phyloP scores from a whole-genome alignment of 1,140 invertebrate genomes.

The Drosophila busckii region DNA sequence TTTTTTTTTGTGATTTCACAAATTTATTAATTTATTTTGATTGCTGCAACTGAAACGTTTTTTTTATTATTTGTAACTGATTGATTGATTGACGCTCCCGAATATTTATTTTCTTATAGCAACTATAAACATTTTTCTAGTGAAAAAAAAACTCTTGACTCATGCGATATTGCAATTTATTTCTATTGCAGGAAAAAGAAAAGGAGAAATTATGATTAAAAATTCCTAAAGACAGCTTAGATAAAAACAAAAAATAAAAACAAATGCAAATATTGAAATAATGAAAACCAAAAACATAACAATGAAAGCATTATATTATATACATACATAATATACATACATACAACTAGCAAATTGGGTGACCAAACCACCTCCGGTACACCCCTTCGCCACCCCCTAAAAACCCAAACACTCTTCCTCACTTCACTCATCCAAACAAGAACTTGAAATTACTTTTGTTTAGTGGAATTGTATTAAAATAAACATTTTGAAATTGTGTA shows the following conservation, averaged over 20 bases:
- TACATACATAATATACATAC: constrained; percentile 34
- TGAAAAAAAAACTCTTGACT: constrained; percentile 24
- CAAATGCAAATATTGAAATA: constrained; percentile 38
- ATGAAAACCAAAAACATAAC: constrained; percentile 33
- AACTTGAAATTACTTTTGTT: constrained; percentile 50
- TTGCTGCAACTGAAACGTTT: constrained; percentile 8
- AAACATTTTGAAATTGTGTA: constrained; percentile 45
- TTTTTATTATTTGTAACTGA: constrained; percentile 22
- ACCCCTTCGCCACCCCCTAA: background rate
- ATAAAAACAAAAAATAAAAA: constrained; percentile 32
- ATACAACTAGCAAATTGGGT: constrained; percentile 48
- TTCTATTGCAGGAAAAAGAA: constrained; percentile 78
- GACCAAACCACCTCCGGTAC: constrained; percentile 6
- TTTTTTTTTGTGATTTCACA: too few species aligned
- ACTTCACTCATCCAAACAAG: constrained; percentile 1
- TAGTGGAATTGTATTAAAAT: constrained; percentile 63
- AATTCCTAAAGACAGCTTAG: constrained; percentile 64
- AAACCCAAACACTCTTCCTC: background rate
- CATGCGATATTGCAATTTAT: constrained; percentile 54
- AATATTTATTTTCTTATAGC: constrained; percentile 20
- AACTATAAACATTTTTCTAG: constrained; percentile 17
- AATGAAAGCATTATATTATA: constrained; percentile 47
- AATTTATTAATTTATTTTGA: constrained; percentile 14
- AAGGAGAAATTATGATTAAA: constrained; percentile 79
- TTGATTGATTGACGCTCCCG: constrained; percentile 28